Percentiles rank a stretch among this genome's conserved stretches.
Evolutionary conservation across 2,797 vertebrate genomes (phyloP).

Genomic region (Nannoperca australis): DNA sequence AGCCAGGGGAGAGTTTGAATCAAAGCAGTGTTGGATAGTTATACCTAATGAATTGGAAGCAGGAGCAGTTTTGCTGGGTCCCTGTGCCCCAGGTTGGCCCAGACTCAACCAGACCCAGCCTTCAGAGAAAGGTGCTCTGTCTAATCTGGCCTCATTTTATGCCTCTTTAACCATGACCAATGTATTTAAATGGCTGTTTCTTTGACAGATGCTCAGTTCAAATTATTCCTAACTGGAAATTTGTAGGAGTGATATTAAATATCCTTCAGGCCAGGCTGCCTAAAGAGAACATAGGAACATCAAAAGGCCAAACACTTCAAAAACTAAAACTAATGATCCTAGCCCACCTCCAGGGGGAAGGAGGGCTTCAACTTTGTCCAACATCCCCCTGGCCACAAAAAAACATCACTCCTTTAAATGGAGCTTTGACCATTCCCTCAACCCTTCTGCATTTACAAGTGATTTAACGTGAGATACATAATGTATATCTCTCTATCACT

Average conservation of each 20-base stretch:
- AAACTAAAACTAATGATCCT: constrained; percentile 89
- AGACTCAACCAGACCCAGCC: constrained; percentile 66
- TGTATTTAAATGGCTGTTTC: constrained; percentile 89
- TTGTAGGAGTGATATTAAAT: constrained; percentile 89
- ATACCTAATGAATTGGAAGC: constrained; percentile 79
- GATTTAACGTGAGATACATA: constrained; percentile 79
- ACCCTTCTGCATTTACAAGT: constrained; percentile 72
- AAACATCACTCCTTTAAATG: constrained; percentile 82
- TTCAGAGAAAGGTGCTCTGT: constrained; percentile 84
- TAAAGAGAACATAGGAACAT: constrained; percentile 88
- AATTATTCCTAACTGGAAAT: constrained; percentile 91
- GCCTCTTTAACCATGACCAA: constrained; percentile 89
- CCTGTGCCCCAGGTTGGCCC: constrained; percentile 67
- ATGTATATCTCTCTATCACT: constrained; percentile 64
- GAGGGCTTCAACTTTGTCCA: constrained; percentile 80
- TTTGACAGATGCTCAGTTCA: constrained; percentile 88
- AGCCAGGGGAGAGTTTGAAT: constrained; percentile 64
- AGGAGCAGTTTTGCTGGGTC: constrained; percentile 61
- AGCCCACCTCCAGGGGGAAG: constrained; percentile 79
- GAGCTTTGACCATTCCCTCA: constrained; percentile 81
- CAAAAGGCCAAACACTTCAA: constrained; percentile 90
- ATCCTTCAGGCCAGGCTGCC: constrained; percentile 86
- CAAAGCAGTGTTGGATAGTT: constrained; percentile 65
- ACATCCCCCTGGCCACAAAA: constrained; percentile 75
- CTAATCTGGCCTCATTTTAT: constrained; percentile 90